phyloP scores from a whole-genome alignment of 2,797 vertebrate species.

The Apogon hyalosoma region DNA sequence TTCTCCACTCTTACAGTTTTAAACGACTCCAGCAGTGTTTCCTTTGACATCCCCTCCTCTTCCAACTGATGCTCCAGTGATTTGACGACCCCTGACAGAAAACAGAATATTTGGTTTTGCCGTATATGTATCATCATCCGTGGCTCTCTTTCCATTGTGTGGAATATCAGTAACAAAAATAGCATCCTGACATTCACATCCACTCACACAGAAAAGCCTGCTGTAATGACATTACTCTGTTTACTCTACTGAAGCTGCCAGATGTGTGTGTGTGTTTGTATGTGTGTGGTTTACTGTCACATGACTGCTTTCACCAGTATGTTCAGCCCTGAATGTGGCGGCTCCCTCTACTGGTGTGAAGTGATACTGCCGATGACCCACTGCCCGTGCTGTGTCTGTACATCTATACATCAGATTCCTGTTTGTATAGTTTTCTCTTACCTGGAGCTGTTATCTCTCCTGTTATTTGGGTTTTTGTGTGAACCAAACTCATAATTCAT shows the following conservation, averaged over 20 bases:
- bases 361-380: slow-evolving; percentile 13
- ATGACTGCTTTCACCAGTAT: slow-evolving; percentile 54
- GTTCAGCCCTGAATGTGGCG: slow-evolving; percentile 25
- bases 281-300: slow-evolving; percentile 46
- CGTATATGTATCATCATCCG: slow-evolving; percentile 19
- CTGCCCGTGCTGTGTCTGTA: slow-evolving; percentile 3
- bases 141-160: slow-evolving; percentile 30
- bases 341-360: slow-evolving; percentile 74
- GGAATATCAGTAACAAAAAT: slow-evolving; percentile 45
- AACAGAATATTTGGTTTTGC: slow-evolving; percentile 23
- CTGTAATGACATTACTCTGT: slow-evolving; percentile 66
- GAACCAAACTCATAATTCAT: no score
- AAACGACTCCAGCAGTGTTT: not conserved
- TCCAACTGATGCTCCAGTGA: not conserved
- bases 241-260: slow-evolving; percentile 53
- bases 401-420: no score
- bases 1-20: not conserved
- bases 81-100: not conserved
- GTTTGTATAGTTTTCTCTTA: no score
- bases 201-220: slow-evolving; percentile 62
- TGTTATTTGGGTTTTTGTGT: no score
- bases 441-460: no score
- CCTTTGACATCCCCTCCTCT: not conserved
- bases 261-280: slow-evolving; percentile 45
- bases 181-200: slow-evolving; percentile 60